phyloP scores from a whole-genome alignment of 2,113 vertebrate genomes.

The Gadus chalcogrammus region DNA sequence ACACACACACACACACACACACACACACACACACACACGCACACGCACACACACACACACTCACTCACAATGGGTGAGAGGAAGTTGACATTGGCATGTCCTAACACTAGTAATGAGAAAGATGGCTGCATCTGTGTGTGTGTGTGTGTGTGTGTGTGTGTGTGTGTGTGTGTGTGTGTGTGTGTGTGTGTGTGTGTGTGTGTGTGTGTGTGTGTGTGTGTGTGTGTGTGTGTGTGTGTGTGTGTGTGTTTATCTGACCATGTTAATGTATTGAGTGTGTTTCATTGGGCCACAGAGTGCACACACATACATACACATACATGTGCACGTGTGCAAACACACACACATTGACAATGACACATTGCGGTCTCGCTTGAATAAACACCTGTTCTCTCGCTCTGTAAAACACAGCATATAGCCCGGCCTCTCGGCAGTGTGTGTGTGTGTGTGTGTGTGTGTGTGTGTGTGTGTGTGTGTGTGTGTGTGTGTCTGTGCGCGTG shows the following conservation, averaged over 20 bases:
- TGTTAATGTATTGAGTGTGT: constrained; percentile 1
- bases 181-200: constrained; percentile 12
- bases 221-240: background rate
- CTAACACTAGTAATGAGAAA: background rate
- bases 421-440: constrained; percentile 34
- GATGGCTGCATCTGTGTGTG: background rate
- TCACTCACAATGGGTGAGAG: background rate
- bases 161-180: constrained; percentile 6
- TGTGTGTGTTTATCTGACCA: background rate
- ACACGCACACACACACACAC: too few relatives aligned
- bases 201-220: constrained; percentile 4
- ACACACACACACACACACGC: too few relatives aligned
- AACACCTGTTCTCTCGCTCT: constrained; percentile 59
- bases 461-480: background rate
- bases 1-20: too few relatives aligned
- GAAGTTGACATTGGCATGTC: background rate
- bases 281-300: constrained; percentile 24
- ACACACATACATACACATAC: constrained; percentile 10
- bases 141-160: constrained; percentile 12
- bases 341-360: constrained; percentile 29
- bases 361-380: constrained; percentile 56
- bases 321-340: constrained; percentile 29
- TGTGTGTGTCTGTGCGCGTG: background rate
- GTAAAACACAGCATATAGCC: constrained; percentile 51
- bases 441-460: constrained; percentile 14